phyloP scores from a whole-genome alignment of 2,888 invertebrate genomes.

The Adelognathus sp. region DNA sequence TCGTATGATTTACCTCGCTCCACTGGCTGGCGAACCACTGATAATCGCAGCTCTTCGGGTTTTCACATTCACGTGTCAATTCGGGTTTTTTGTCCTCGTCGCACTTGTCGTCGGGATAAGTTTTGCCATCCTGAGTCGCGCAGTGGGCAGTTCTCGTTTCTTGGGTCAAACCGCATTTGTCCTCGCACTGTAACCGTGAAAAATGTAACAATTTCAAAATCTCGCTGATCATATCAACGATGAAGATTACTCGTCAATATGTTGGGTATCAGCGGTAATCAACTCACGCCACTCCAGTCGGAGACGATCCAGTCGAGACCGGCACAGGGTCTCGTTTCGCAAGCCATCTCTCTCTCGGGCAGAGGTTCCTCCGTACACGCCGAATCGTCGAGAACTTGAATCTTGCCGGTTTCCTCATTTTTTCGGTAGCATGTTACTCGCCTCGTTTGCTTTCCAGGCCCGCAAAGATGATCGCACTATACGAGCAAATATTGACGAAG shows the following conservation, averaged over 20 bases:
- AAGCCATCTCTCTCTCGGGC: conserved; percentile 87
- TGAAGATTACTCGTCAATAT: too few species aligned
- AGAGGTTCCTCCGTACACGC: conserved; percentile 86
- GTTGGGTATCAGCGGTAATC: neutral
- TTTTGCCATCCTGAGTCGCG: conserved; percentile 86
- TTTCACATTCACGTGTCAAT: conserved; percentile 86
- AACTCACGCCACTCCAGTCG: conserved; percentile 93
- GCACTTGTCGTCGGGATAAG: conserved; percentile 88
- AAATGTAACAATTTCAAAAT: neutral
- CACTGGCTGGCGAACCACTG: conserved; percentile 96
- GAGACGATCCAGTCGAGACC: conserved; percentile 95
- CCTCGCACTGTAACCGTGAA: conserved; percentile 86
- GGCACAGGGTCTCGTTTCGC: conserved; percentile 91
- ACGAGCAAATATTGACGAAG: conserved; percentile 27
- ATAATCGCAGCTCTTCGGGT: conserved; percentile 86
- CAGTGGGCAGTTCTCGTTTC: conserved; percentile 90
- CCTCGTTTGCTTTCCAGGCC: conserved; percentile 91
- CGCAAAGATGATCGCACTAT: conserved; percentile 95
- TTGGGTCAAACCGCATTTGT: conserved; percentile 88
- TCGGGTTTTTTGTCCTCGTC: conserved; percentile 85
- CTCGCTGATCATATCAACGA: neutral
- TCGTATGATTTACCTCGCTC: conserved; percentile 88
- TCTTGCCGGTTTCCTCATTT: conserved; percentile 83
- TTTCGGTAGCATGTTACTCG: conserved; percentile 91
- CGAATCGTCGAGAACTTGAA: conserved; percentile 86